Conservation (phyloP, 2,888 invertebrate species). For the Dione juno region DNA sequence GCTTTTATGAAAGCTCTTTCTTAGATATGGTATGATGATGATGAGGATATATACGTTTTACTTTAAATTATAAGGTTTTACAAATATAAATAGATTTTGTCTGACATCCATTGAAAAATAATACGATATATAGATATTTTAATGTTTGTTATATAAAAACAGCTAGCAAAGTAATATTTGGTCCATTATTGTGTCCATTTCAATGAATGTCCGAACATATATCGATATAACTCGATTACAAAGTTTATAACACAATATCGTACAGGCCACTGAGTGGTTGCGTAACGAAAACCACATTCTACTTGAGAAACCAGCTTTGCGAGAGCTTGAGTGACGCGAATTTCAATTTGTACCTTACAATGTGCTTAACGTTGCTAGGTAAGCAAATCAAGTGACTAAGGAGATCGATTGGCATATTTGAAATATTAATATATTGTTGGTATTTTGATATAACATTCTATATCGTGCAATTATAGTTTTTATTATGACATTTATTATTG, state of each 20-base stretch:
- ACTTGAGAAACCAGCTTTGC: slow-evolving; percentile 34
- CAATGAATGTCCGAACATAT: slow-evolving; percentile 3
- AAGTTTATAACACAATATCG: slow-evolving; percentile 33
- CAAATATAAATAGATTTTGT: background rate
- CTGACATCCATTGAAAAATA: background rate
- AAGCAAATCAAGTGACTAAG: background rate
- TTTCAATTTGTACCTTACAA: slow-evolving; percentile 30
- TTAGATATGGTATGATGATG: too few relatives aligned
- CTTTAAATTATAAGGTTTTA: background rate
- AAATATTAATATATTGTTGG: slow-evolving; percentile 2
- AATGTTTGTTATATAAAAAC: background rate
- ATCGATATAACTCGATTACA: slow-evolving; percentile 33
- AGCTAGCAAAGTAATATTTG: background rate
- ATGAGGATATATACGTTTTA: too few relatives aligned
- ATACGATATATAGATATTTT: background rate
- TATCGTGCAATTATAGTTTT: background rate
- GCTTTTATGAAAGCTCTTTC: background rate
- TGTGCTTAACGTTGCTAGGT: background rate
- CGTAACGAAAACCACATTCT: slow-evolving; percentile 40
- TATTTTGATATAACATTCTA: background rate
- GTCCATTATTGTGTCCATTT: background rate
- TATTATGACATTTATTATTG: slow-evolving; percentile 1
- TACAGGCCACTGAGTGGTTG: slow-evolving; percentile 31
- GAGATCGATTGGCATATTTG: background rate
- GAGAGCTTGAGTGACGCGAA: slow-evolving; percentile 35